Evolutionary conservation across 1,140 invertebrate species (phyloP), one percentile per base, ranked within the genome.

Genomic region (Anastrepha obliqua): DNA sequence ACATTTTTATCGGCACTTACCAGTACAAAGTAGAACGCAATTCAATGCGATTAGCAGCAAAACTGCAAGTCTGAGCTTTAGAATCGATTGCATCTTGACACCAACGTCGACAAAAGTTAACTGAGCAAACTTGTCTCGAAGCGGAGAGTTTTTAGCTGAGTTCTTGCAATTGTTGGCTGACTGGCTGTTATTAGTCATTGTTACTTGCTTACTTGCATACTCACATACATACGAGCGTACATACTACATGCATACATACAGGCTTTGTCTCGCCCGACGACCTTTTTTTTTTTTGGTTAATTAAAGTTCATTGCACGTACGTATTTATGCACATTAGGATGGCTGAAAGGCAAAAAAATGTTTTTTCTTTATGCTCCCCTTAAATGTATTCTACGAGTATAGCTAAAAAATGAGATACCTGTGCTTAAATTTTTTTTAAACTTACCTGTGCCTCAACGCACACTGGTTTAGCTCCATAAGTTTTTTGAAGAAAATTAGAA

Each of bases 21-120:
- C 74, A 20, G 74, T 17, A n/a, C 74, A 81, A 81, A 81, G 51
- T 81, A 81, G 74, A 55, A 81, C 74, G 74, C 74, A 81, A 55
- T 81, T 81, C 11, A 81, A 51, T 55, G 74, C 74, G 47, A 81
- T 17, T n/a, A 81, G 47, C 74, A 81, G 20, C 74, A 51, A 13
- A 55, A 81, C 47, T 81, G 74, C 74, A 58, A 20, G 44, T 3
- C n/a, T 51, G 9, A 81, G 47, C 74, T 81, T 81, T 6, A 81
- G 17, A 11, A 55, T 55, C 8, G 74, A 81, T 42, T 81, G 74
- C 74, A 81, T 81, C 74, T 81, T 81, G 13, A 58, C 74, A 81
- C 74, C 47, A 81, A 81, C 47, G 74, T 20, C 17, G 74, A 55
- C 47, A 51, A 81, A 81, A 81, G 74, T 81, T 20, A 29, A 81